Percentiles rank a stretch among this genome's conserved stretches.
Evolutionary conservation across 2,113 vertebrate species (phyloP).

Genomic region (rat (Rattus norvegicus)): GRCr8 NC_086019.1:78660501-78661000

Average conservation of each 20-base stretch:
- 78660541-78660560: neutral
- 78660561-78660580: neutral
- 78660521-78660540: neutral
- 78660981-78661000: neutral
- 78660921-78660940: neutral
- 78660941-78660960: neutral
- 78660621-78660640: neutral
- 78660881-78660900: neutral
- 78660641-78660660: neutral
- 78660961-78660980: neutral
- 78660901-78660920: neutral
- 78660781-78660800: neutral
- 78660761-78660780: no score
- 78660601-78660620: neutral
- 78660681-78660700: neutral
- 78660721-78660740: neutral
- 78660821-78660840: neutral
- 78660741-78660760: neutral
- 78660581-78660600: neutral
- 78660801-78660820: neutral
- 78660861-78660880: neutral
- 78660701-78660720: neutral
- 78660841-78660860: neutral
- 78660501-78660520: neutral
- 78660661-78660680: neutral